These are phyloP conservation scores for Oasisia sp. DNA, from an alignment of 2,888 invertebrate genomes.

Conservation along the genomic window DNA sequence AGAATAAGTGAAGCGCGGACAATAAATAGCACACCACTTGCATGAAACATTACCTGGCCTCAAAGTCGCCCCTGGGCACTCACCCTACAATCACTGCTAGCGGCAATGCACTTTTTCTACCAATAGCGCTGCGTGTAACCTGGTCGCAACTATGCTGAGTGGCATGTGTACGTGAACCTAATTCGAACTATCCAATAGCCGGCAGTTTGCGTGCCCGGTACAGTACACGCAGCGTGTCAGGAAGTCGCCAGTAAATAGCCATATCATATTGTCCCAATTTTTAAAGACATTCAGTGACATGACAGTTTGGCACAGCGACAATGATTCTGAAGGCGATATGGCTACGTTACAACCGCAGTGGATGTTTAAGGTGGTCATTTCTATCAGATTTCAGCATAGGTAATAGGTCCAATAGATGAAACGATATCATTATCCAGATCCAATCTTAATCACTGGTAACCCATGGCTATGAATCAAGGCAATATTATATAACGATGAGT, in stretches of 20 bases:
- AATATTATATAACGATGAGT: background rate
- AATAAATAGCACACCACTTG: background rate
- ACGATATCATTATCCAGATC: too few relatives aligned
- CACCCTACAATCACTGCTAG: background rate
- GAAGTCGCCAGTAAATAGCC: background rate
- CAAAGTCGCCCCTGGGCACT: background rate
- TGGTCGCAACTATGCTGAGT: background rate
- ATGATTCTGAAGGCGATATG: background rate
- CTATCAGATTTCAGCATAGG: background rate
- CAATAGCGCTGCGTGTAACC: background rate
- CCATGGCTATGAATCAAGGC: too few relatives aligned
- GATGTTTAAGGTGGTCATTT: background rate
- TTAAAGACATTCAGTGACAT: background rate
- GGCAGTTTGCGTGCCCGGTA: background rate
- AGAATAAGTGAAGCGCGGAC: background rate
- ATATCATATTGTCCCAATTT: background rate
- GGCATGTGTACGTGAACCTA: background rate
- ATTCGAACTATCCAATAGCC: background rate
- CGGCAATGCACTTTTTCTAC: background rate
- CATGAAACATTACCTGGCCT: background rate
- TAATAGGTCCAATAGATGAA: background rate
- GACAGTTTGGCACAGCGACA: background rate
- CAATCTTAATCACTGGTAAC: too few relatives aligned
- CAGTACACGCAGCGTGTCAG: background rate
- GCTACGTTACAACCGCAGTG: background rate